phyloP scores from a whole-genome alignment of 1,140 invertebrate genomes.

The Trypoxylus dichotomus region DNA sequence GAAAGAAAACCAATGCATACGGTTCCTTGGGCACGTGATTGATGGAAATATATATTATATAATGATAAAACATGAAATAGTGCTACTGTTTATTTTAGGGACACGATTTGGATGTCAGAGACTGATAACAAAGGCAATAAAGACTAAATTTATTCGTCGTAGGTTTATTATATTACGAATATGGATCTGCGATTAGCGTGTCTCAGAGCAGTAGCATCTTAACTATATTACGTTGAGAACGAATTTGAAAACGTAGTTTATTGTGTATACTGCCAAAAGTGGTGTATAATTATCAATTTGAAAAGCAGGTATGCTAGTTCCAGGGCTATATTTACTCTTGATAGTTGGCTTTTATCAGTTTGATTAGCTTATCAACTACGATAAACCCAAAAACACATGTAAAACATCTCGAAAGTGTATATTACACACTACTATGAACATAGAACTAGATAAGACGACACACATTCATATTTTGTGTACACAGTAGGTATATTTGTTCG shows the following conservation, averaged over 20 bases:
- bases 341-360: conserved; percentile 29
- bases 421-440: conserved; percentile 28
- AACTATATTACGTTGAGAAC: neutral
- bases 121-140: conserved; percentile 11
- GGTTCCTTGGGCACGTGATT: neutral
- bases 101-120: conserved; percentile 20
- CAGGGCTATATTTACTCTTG: conserved; percentile 27
- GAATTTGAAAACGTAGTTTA: neutral
- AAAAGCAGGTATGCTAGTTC: conserved; percentile 18
- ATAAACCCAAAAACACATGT: conserved; percentile 31
- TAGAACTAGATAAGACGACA: conserved; percentile 29
- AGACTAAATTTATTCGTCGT: conserved; percentile 12
- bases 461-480: conserved; percentile 28
- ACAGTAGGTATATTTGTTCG: conserved; percentile 28
- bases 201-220: neutral
- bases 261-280: conserved; percentile 15
- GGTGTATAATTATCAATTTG: conserved; percentile 23
- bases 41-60: conserved; percentile 21
- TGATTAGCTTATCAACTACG: conserved; percentile 28
- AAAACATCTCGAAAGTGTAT: conserved; percentile 31
- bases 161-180: neutral
- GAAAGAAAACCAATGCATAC: conserved; percentile 1
- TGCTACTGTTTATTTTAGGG: conserved; percentile 25
- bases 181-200: conserved; percentile 21
- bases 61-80: conserved; percentile 17